Percentiles rank a stretch among this genome's conserved stretches.
Evolutionary conservation across 2,888 invertebrate genomes (phyloP).

Genomic region (Pomacea canaliculata): DNA sequence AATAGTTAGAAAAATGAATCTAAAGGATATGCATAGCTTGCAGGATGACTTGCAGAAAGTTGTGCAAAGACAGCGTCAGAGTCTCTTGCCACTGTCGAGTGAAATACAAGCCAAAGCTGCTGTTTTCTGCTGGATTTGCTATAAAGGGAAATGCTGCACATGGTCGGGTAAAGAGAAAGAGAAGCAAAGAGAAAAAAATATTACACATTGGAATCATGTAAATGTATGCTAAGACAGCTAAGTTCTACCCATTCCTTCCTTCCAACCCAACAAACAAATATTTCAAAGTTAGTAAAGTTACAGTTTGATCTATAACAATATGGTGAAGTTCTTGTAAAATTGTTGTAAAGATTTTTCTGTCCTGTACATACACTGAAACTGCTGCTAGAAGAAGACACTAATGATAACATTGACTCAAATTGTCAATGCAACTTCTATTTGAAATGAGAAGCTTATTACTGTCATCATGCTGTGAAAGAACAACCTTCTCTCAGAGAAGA

Average conservation of each 20-base stretch:
- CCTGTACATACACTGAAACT: too few relatives aligned
- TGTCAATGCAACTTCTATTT: too few relatives aligned
- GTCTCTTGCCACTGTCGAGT: conserved; percentile 96
- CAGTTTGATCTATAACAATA: too few relatives aligned
- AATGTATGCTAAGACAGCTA: background rate
- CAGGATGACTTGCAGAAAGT: conserved; percentile 90
- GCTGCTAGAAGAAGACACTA: too few relatives aligned
- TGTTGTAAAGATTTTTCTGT: too few relatives aligned
- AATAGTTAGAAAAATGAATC: background rate
- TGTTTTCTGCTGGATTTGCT: conserved; percentile 91
- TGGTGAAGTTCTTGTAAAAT: too few relatives aligned
- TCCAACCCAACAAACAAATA: background rate
- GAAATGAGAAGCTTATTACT: too few relatives aligned
- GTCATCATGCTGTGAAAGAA: too few relatives aligned
- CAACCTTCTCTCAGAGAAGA: too few relatives aligned
- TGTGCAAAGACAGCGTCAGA: conserved; percentile 88
- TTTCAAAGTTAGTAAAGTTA: too few relatives aligned
- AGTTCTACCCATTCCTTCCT: too few relatives aligned
- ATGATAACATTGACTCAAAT: too few relatives aligned
- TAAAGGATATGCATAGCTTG: conserved; percentile 72
- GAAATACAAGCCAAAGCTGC: conserved; percentile 88
- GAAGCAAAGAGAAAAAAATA: conserved; percentile 2
- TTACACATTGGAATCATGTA: background rate
- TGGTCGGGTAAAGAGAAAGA: background rate
- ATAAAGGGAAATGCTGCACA: conserved; percentile 87